Conservation (phyloP, 2,797 vertebrate species). For the Molossus alvarezi region DNA sequence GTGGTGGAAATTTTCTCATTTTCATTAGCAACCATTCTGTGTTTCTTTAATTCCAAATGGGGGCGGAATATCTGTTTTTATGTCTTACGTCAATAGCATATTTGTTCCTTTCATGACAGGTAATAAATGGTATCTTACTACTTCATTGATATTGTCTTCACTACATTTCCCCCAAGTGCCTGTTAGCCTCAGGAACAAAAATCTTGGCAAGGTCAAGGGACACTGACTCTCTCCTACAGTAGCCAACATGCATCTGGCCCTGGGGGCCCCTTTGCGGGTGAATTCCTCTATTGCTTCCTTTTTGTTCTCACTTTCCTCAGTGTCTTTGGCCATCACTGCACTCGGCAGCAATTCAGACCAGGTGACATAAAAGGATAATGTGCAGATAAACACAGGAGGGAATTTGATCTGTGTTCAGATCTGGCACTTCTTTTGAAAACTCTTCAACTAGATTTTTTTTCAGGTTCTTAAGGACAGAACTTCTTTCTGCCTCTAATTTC, state of each 20-base stretch:
- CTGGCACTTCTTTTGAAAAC: not conserved
- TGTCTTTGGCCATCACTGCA: not conserved
- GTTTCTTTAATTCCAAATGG: constrained; percentile 45
- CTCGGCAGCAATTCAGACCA: not conserved
- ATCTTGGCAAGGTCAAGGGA: not conserved
- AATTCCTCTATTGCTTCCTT: not conserved
- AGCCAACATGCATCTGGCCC: not conserved
- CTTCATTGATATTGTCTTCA: constrained; percentile 4
- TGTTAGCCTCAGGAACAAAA: not conserved
- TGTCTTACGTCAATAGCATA: not conserved
- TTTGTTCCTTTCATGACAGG: constrained; percentile 10
- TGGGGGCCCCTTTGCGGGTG: not conserved
- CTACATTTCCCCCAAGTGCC: not conserved
- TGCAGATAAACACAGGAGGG: not conserved
- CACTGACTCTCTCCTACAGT: not conserved
- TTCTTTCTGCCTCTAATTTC: not conserved
- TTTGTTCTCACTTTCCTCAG: not conserved
- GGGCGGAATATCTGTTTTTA: not conserved
- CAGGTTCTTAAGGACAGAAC: not conserved
- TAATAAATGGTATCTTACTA: constrained; percentile 3
- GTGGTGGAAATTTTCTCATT: not conserved
- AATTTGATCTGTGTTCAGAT: not conserved
- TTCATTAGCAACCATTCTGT: constrained; percentile 3
- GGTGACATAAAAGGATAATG: not conserved
- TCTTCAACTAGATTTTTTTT: constrained; percentile 6